phyloP scores from a whole-genome alignment of 2,888 invertebrate species.

The Machimus atricapillus region DNA sequence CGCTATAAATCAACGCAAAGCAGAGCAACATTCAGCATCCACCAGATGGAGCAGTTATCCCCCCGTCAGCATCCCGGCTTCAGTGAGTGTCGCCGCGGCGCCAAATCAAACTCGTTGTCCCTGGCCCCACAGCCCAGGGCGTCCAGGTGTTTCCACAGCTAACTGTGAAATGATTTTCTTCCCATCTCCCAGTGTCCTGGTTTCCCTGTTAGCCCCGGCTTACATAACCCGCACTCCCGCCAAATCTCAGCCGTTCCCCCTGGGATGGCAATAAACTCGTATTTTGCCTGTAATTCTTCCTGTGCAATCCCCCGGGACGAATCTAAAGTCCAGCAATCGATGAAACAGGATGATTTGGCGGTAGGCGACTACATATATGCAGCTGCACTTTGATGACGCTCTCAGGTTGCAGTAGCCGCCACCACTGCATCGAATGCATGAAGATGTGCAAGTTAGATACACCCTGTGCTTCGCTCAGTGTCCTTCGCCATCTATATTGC shows the following conservation, averaged over 20 bases:
- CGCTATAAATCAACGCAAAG: conserved; percentile 5
- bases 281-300: neutral
- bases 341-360: conserved; percentile 17
- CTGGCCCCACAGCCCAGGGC: neutral
- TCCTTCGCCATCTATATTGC: neutral
- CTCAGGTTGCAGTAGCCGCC: neutral
- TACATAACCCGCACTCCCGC: neutral
- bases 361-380: neutral
- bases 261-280: neutral
- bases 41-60: neutral
- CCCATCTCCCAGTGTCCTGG: neutral
- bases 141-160: neutral
- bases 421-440: neutral
- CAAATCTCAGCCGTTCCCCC: neutral
- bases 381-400: neutral
- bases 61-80: neutral
- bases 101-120: neutral
- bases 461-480: neutral
- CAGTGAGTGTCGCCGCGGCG: neutral
- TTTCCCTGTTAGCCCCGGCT: neutral
- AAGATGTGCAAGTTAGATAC: neutral
- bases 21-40: neutral
- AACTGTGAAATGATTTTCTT: conserved; percentile 19
- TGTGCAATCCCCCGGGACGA: neutral
- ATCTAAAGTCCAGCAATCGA: neutral